Percentiles rank a stretch among this genome's conserved stretches.
Evolutionary conservation across 2,888 invertebrate species (phyloP).

Genomic region (Megamerina dolium): DNA sequence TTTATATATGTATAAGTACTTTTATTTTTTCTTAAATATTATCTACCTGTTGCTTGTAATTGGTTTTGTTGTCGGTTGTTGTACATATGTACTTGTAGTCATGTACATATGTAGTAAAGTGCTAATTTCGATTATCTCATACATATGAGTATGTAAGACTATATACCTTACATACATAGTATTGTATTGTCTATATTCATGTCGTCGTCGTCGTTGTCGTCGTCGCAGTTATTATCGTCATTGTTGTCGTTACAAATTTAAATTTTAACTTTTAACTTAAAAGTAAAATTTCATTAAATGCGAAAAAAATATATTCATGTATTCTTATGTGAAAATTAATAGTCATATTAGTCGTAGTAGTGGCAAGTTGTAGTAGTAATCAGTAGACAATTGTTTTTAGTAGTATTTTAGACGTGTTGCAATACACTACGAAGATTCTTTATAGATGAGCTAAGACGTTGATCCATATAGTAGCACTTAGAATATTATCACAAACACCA

Average conservation of each 20-base stretch:
- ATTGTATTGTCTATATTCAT: conserved; percentile 10
- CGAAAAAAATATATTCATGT: too few relatives aligned
- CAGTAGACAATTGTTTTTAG: too few relatives aligned
- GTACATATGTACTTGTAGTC: background rate
- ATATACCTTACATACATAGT: too few relatives aligned
- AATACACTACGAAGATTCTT: conserved; percentile 37
- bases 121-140: conserved; percentile 43
- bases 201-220: conserved; percentile 6
- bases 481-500: too few relatives aligned
- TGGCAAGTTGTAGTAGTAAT: too few relatives aligned
- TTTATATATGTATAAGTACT: conserved; percentile 8
- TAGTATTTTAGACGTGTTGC: conserved; percentile 42
- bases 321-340: conserved; percentile 35
- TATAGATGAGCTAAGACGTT: too few relatives aligned
- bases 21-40: too few relatives aligned
- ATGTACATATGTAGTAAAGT: conserved; percentile 21
- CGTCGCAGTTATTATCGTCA: background rate
- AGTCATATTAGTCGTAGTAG: too few relatives aligned
- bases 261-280: conserved; percentile 31
- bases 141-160: too few relatives aligned
- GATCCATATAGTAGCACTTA: too few relatives aligned
- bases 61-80: background rate
- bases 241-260: conserved; percentile 34
- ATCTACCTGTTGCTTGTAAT: conserved; percentile 16
- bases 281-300: too few relatives aligned